A percentile compares a stretch with the other conserved stretches of the same genome.
Conservation (phyloP, 2,888 invertebrate genomes). For the Mantis religiosa region DNA sequence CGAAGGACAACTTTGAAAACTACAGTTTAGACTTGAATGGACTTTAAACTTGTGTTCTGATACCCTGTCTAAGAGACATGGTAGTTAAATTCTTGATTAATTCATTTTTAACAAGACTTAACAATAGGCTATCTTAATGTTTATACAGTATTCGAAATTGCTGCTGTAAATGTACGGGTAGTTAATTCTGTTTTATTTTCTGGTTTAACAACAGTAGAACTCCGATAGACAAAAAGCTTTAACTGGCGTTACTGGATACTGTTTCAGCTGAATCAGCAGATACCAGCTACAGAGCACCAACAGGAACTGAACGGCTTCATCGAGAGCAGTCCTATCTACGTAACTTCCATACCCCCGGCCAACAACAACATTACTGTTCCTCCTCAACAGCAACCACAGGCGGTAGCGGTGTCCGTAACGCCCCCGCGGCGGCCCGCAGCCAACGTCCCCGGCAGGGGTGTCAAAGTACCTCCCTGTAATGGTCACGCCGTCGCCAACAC, state of each 20-base stretch:
- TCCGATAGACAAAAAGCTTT: no score
- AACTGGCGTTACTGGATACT: background rate
- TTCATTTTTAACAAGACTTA: no score
- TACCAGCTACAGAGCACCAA: conserved; percentile 38
- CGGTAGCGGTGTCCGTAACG: background rate
- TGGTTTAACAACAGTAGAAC: no score
- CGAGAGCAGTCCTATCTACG: conserved; percentile 77
- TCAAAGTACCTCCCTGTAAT: conserved; percentile 29
- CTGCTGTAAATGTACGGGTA: no score
- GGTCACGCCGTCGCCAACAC: conserved; percentile 43
- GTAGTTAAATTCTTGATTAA: no score
- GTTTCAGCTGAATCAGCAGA: conserved; percentile 59
- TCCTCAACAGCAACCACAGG: conserved; percentile 13
- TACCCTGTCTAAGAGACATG: no score
- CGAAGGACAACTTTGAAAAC: no score
- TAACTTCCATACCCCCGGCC: conserved; percentile 57
- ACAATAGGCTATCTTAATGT: no score
- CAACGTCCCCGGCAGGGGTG: conserved; percentile 7
- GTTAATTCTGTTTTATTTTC: no score
- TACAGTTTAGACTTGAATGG: no score
- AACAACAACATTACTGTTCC: conserved; percentile 16
- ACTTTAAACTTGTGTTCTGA: no score
- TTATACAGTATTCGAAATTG: no score
- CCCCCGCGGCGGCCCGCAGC: background rate
- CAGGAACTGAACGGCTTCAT: conserved; percentile 74